phyloP scores from a whole-genome alignment of 1,140 invertebrate species.

The Bombus haemorrhoidalis region DNA sequence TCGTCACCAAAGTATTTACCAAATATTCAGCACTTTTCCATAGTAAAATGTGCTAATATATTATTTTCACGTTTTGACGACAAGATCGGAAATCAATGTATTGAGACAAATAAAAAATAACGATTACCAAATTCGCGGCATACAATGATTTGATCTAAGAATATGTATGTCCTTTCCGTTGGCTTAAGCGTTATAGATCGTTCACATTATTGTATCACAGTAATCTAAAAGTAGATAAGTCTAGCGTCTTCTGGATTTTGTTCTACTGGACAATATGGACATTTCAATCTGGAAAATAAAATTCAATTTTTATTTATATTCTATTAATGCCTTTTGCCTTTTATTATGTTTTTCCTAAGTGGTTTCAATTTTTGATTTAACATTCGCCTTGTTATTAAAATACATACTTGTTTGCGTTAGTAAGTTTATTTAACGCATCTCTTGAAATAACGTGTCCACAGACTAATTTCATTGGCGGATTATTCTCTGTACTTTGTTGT shows the following conservation, averaged over 20 bases:
- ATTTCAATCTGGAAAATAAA: conserved; percentile 93
- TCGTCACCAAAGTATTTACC: neutral
- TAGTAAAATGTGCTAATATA: neutral
- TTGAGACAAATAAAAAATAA: conserved; percentile 3
- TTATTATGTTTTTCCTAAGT: conserved; percentile 74
- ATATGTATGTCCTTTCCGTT: neutral
- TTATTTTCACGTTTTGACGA: neutral
- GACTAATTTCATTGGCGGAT: conserved; percentile 97
- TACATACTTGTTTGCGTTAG: conserved; percentile 94
- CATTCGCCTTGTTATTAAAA: conserved; percentile 59
- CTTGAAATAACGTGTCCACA: conserved; percentile 99
- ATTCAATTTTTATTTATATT: neutral
- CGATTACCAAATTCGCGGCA: neutral
- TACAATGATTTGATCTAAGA: conserved; percentile 9
- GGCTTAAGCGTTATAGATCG: neutral
- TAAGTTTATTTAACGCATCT: conserved; percentile 97
- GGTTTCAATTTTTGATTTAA: conserved; percentile 69
- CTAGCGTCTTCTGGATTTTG: conserved; percentile 96
- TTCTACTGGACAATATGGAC: conserved; percentile 98
- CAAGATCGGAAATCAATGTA: neutral
- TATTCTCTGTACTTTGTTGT: conserved; percentile 97
- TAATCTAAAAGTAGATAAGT: conserved; percentile 93
- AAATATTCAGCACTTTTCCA: neutral
- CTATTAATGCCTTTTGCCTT: conserved; percentile 71
- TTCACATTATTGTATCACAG: conserved; percentile 73